Conservation (phyloP, 1,140 invertebrate species). For the Brachionus rubens region DNA sequence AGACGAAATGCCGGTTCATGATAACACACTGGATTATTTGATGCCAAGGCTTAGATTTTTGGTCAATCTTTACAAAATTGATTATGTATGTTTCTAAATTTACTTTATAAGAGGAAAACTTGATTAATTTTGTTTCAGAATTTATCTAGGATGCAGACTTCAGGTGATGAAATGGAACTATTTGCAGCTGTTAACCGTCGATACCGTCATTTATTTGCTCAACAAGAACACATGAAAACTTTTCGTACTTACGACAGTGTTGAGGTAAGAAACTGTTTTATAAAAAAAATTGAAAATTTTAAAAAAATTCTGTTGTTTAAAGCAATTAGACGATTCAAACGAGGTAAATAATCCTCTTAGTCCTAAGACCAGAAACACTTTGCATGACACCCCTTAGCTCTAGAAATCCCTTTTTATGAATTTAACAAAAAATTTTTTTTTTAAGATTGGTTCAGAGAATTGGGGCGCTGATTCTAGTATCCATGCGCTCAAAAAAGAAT, state of each 20-base stretch:
- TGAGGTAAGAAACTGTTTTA: slow-evolving; percentile 52
- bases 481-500: slow-evolving; percentile 56
- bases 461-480: slow-evolving; percentile 55
- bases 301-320: too few species aligned
- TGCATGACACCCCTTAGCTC: too few species aligned
- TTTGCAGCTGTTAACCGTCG: slow-evolving; percentile 56
- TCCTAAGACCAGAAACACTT: too few species aligned
- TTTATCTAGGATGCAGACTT: slow-evolving; percentile 52
- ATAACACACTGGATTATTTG: slow-evolving; percentile 52
- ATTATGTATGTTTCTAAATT: slow-evolving; percentile 52
- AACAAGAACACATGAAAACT: slow-evolving; percentile 56
- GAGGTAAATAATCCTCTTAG: slow-evolving; percentile 12
- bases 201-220: slow-evolving; percentile 54
- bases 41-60: slow-evolving; percentile 55
- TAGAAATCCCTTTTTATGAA: too few species aligned
- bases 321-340: background rate
- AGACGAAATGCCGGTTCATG: slow-evolving; percentile 53
- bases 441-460: slow-evolving; percentile 53
- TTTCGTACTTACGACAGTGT: slow-evolving; percentile 57
- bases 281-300: too few species aligned
- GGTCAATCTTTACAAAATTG: slow-evolving; percentile 56
- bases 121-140: too few species aligned
- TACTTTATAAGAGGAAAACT: too few species aligned
- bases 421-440: background rate
- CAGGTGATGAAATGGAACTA: slow-evolving; percentile 60